Evolutionary conservation across 1,140 invertebrate species (phyloP).

Genomic region (Atta cephalotes): DNA sequence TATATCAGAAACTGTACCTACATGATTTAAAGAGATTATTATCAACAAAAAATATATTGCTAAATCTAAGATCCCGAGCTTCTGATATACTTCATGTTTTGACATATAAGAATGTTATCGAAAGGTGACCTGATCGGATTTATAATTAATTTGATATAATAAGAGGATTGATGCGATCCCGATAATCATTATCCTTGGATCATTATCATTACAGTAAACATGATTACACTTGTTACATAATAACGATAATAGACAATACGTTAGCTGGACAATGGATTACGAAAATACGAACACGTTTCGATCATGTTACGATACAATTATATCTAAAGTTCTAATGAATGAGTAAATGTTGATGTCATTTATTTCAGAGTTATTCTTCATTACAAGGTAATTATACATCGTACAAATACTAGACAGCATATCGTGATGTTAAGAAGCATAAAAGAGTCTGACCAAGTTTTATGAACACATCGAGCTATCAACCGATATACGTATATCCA

Average conservation of each 20-base stretch:
- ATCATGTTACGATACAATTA: background rate
- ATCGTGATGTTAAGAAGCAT: constrained; percentile 52
- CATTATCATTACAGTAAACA: background rate
- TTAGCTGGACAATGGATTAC: constrained; percentile 3
- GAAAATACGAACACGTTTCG: background rate
- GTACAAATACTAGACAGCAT: constrained; percentile 59
- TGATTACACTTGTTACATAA: constrained; percentile 7
- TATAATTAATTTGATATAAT: constrained; percentile 18
- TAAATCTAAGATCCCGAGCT: constrained; percentile 46
- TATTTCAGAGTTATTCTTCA: constrained; percentile 48
- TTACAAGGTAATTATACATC: constrained; percentile 50
- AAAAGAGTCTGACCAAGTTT: constrained; percentile 53
- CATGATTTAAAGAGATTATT: constrained; percentile 17
- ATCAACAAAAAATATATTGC: constrained; percentile 8
- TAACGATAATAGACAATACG: constrained; percentile 49
- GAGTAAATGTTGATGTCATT: constrained; percentile 42
- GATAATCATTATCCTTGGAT: background rate
- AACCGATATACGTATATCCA: constrained; percentile 3
- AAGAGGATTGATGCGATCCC: background rate
- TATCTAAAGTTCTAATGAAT: background rate
- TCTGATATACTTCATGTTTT: constrained; percentile 34
- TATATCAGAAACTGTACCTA: constrained; percentile 20
- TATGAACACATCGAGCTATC: constrained; percentile 45
- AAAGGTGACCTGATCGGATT: constrained; percentile 40
- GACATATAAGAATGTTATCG: constrained; percentile 1